Percentiles rank a stretch among this genome's conserved stretches.
Conservation (phyloP, 2,888 invertebrate species). For the Sthenelais limicola region DNA sequence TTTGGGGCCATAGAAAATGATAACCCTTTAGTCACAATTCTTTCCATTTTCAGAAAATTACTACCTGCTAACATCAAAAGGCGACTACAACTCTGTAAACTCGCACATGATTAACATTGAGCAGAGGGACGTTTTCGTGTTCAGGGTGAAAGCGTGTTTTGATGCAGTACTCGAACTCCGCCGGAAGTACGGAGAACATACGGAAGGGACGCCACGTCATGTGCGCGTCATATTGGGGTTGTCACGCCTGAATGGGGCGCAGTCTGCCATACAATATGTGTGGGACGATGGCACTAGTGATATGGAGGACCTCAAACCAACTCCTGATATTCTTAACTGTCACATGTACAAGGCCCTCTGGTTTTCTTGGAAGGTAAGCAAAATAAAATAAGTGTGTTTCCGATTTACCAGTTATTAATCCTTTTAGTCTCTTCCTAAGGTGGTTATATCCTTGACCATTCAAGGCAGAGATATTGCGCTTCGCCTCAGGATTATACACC, state of each 20-base stretch:
- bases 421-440: no score
- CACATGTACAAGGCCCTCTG: background rate
- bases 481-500: no score
- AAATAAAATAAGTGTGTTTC: no score
- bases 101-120: background rate
- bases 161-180: background rate
- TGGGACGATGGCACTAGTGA: background rate
- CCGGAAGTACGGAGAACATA: background rate
- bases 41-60: conserved; percentile 22
- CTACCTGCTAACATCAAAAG: conserved; percentile 12
- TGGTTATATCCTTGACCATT: no score
- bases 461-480: no score
- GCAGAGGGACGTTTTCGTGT: background rate
- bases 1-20: no score
- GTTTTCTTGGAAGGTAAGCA: conserved; percentile 15
- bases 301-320: background rate
- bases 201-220: background rate
- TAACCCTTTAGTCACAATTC: no score
- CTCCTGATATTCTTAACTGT: background rate
- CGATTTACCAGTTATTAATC: no score
- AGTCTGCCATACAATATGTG: background rate
- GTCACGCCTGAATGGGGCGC: background rate
- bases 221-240: background rate
- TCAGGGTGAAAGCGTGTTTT: conserved; percentile 2
- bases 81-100: background rate